phyloP scores from a whole-genome alignment of 2,797 vertebrate species.

The Borostomias antarcticus region DNA sequence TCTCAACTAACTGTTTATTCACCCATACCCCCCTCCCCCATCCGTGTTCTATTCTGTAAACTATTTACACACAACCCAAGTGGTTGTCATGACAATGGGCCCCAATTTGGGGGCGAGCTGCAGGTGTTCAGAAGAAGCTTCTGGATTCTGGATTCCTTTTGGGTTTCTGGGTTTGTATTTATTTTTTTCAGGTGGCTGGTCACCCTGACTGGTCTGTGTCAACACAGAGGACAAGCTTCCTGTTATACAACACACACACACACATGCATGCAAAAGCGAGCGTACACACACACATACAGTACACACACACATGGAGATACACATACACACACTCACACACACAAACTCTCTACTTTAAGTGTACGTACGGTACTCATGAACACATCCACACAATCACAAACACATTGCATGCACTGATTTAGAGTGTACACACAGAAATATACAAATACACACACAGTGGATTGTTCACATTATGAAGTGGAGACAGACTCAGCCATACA shows the following conservation, averaged over 20 bases:
- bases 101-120: constrained; percentile 40
- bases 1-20: too few relatives aligned
- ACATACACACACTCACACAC: constrained; percentile 15
- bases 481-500: too few relatives aligned
- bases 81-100: constrained; percentile 51
- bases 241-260: constrained; percentile 72
- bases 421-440: constrained; percentile 47
- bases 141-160: constrained; percentile 63
- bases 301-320: constrained; percentile 25
- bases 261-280: constrained; percentile 43
- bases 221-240: constrained; percentile 71
- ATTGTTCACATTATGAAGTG: too few relatives aligned
- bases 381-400: not conserved
- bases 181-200: constrained; percentile 71
- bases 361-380: constrained; percentile 11
- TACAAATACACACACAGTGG: constrained; percentile 27
- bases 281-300: constrained; percentile 6
- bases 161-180: constrained; percentile 65
- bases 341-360: not conserved
- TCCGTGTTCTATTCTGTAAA: constrained; percentile 61
- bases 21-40: too few relatives aligned
- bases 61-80: constrained; percentile 67
- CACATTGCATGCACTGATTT: not conserved
- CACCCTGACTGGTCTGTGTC: constrained; percentile 67
- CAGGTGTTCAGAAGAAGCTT: constrained; percentile 83